Evolutionary conservation across 2,888 invertebrate genomes (phyloP).

Genomic region (Melanostoma scalare): DNA sequence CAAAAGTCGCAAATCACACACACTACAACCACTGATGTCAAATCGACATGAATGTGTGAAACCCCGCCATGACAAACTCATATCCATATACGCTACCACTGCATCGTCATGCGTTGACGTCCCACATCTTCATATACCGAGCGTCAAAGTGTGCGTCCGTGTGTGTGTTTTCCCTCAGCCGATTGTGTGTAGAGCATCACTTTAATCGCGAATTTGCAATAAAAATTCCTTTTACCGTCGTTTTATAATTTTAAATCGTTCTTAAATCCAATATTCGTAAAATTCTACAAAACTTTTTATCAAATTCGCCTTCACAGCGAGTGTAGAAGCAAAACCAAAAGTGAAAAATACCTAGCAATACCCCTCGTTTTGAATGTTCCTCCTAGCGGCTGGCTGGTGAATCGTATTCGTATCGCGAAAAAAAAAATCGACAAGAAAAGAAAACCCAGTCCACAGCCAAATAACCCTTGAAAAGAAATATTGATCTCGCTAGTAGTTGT

Average conservation of each 20-base stretch:
- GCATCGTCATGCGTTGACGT: slow-evolving; percentile 55
- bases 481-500: slow-evolving; percentile 53
- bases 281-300: slow-evolving; percentile 16
- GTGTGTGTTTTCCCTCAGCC: slow-evolving; percentile 61
- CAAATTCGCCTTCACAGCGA: slow-evolving; percentile 12
- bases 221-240: slow-evolving; percentile 47
- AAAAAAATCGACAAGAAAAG: slow-evolving; percentile 55
- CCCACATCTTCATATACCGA: slow-evolving; percentile 16
- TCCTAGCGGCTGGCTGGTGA: slow-evolving; percentile 76
- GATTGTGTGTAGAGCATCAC: slow-evolving; percentile 61
- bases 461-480: slow-evolving; percentile 53
- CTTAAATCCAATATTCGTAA: slow-evolving; percentile 34
- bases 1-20: slow-evolving; percentile 51
- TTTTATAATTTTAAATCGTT: slow-evolving; percentile 47
- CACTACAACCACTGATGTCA: slow-evolving; percentile 40
- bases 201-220: slow-evolving; percentile 69
- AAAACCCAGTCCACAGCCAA: slow-evolving; percentile 31
- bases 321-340: slow-evolving; percentile 22
- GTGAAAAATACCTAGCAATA: slow-evolving; percentile 41
- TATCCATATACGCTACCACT: slow-evolving; percentile 56
- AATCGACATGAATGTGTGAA: slow-evolving; percentile 54
- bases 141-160: slow-evolving; percentile 50
- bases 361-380: slow-evolving; percentile 50
- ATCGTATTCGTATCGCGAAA: slow-evolving; percentile 74
- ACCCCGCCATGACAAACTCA: slow-evolving; percentile 61